Evolutionary conservation across 2,888 invertebrate species (phyloP).

Genomic region (Scaptomyza polygonia): DNA sequence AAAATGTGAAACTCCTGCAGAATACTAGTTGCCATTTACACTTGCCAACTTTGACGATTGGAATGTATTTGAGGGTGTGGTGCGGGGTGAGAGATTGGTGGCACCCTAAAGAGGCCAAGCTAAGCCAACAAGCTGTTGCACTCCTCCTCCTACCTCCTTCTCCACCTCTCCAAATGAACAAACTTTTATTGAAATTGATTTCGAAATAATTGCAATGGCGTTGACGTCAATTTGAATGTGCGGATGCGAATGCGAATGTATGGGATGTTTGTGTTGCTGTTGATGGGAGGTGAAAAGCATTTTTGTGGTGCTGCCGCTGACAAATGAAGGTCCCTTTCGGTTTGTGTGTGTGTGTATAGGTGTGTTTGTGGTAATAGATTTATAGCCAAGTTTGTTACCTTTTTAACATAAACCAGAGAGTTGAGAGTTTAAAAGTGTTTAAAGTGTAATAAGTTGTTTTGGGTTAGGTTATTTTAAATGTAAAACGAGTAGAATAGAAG

Average conservation of each 20-base stretch:
- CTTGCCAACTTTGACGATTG: constrained; percentile 54
- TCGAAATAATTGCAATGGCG: constrained; percentile 76
- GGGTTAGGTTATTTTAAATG: background rate
- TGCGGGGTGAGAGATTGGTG: too few species aligned
- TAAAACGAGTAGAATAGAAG: too few species aligned
- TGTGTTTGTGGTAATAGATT: constrained; percentile 60
- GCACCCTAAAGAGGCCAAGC: constrained; percentile 29
- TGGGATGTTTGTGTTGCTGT: constrained; percentile 1
- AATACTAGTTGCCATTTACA: constrained; percentile 10
- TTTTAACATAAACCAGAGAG: too few species aligned
- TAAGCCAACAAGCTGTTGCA: constrained; percentile 75
- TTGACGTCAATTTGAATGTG: constrained; percentile 72
- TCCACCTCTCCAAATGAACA: constrained; percentile 12
- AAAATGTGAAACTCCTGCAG: constrained; percentile 22
- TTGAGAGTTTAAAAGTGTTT: constrained; percentile 9
- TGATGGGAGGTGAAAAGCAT: constrained; percentile 6
- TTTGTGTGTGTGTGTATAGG: constrained; percentile 1
- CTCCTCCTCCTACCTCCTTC: too few species aligned
- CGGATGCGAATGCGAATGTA: constrained; percentile 10
- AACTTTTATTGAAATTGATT: constrained; percentile 80
- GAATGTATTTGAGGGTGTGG: constrained; percentile 33
- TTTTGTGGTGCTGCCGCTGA: constrained; percentile 30
- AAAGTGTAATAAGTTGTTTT: constrained; percentile 59
- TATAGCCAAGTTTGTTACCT: too few species aligned
- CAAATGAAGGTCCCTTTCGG: constrained; percentile 36